Base-by-base conservation (phyloP, 2,797 vertebrate genomes). In the Anisognathus igniventris region DNA sequence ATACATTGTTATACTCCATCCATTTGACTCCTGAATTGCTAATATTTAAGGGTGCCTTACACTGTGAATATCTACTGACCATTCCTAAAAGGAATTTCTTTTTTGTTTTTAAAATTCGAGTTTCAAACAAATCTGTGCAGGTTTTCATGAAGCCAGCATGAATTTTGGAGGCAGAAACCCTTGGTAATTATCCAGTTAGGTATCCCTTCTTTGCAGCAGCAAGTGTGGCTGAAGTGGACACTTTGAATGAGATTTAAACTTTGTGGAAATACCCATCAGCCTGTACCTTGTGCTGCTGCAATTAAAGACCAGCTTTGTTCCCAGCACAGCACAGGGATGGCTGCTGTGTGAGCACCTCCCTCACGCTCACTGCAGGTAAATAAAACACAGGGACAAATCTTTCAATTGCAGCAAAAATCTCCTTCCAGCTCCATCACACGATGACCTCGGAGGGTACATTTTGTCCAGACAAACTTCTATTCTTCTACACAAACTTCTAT, bases 351-450 rank as follows among this genome's bases (percentile, higher is more conserved):
- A 83, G 61, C 61, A 54, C 6, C 60, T 47, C 54, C 73, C 39
- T 35, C 1, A 10, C 7, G 22, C 22, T 58, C 0, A 0, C 39
- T 62, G 68, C 48, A 72, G 40, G 8, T 21, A 14, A 64, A 56
- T 27, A 62, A 83, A 86, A 30, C 14, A 35, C 25, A 12, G 45
- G 13, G 23, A 5, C 11, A 54, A 56, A 37, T 24, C 4, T 7
- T 28, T 14, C 21, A 4, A 5, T 6, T n/a, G 37, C 40, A 67
- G 72, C 31, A 15, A 51, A 64, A 33, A 33, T 51, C 64, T 66
- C 61, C n/a, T 71, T 56, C 80, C 2, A 8, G 50, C 21, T 22
- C 45, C 12, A 2, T 15, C 61, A 22, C 33, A 5, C 1, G 4
- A n/a, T 10, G 44, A 14, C 39, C n/a, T 18, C 10, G 37, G 39